phyloP scores from a whole-genome alignment of 2,797 vertebrate genomes.

The Lemur catta region DNA sequence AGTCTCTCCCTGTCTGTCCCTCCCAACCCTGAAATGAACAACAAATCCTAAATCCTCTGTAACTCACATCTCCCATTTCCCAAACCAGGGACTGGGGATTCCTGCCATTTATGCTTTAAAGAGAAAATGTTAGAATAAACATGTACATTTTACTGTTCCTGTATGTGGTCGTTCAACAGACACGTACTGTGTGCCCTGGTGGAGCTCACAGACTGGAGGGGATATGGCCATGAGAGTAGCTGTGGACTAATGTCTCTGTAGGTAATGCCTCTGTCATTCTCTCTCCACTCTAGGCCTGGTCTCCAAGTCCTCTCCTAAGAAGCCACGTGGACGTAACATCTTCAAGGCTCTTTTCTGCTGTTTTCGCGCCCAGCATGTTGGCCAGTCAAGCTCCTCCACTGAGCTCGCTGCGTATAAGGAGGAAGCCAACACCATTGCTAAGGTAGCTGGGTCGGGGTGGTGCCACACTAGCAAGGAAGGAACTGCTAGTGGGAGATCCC shows the following conservation, averaged over 20 bases:
- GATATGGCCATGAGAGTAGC: accelerated
- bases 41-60: background rate
- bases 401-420: slow-evolving; percentile 89
- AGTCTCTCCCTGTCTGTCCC: background rate
- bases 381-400: slow-evolving; percentile 86
- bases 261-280: background rate
- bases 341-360: slow-evolving; percentile 94
- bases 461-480: background rate
- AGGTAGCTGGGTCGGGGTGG: slow-evolving; percentile 83
- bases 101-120: background rate
- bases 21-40: background rate
- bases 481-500: background rate
- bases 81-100: background rate
- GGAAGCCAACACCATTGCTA: slow-evolving; percentile 90
- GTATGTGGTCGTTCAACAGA: background rate
- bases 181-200: accelerated
- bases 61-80: background rate
- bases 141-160: background rate
- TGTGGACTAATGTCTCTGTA: too few relatives aligned
- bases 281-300: slow-evolving; percentile 87
- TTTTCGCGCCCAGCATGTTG: slow-evolving; percentile 90
- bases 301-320: slow-evolving; percentile 90
- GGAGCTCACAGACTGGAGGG: background rate
- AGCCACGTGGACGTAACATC: slow-evolving; percentile 91
- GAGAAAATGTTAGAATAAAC: background rate